Conservation (phyloP, 2,888 invertebrate species). For the Campoletis raptor region DNA sequence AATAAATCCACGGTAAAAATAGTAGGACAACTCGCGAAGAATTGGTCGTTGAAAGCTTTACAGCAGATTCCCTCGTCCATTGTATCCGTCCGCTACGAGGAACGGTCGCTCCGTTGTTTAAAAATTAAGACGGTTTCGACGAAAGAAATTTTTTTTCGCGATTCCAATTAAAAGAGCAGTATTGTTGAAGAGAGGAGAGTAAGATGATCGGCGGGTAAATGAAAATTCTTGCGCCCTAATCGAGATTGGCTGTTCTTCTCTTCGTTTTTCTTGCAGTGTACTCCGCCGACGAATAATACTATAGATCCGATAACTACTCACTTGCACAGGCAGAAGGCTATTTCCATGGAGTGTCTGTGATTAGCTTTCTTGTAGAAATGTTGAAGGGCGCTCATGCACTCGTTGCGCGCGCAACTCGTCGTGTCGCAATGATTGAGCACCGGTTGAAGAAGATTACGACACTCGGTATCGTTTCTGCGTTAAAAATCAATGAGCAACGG, state of each 20-base stretch:
- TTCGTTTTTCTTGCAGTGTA: slow-evolving; percentile 19
- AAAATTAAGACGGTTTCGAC: not conserved
- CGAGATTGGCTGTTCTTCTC: not conserved
- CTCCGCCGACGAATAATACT: slow-evolving; percentile 61
- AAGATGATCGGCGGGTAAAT: too few species aligned
- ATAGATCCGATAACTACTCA: slow-evolving; percentile 86
- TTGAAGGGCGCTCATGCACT: slow-evolving; percentile 95
- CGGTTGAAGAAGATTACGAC: slow-evolving; percentile 92
- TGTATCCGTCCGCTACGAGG: not conserved
- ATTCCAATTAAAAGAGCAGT: not conserved
- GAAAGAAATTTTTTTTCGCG: not conserved
- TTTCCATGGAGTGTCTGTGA: slow-evolving; percentile 94
- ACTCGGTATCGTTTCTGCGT: slow-evolving; percentile 91
- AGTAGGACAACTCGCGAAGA: slow-evolving; percentile 4
- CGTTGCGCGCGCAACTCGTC: slow-evolving; percentile 92
- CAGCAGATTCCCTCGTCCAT: not conserved
- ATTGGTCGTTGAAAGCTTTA: not conserved
- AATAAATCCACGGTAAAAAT: not conserved
- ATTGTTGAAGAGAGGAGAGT: not conserved
- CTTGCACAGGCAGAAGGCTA: slow-evolving; percentile 97
- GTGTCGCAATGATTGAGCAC: slow-evolving; percentile 93
- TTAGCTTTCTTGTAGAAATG: slow-evolving; percentile 93
- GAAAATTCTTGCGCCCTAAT: too few species aligned
- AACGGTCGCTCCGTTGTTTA: slow-evolving; percentile 71
- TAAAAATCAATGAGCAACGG: slow-evolving; percentile 32